Percentiles rank a stretch among this genome's conserved stretches.
Conservation (phyloP, 2,888 invertebrate species). For the Cryptocephalus moraei region DNA sequence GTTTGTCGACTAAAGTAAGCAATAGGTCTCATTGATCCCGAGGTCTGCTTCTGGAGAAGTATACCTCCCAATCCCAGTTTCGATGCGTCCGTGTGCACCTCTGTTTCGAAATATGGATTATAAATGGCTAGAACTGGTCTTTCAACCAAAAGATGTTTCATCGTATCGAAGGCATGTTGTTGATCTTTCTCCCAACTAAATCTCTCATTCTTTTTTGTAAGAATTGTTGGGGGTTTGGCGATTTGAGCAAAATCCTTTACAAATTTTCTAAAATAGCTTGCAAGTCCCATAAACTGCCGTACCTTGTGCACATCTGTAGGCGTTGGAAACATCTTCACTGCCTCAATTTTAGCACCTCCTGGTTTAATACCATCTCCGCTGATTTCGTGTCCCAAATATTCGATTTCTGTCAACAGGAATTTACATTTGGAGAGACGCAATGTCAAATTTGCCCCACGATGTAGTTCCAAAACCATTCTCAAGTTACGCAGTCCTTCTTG, state of each 20-base stretch:
- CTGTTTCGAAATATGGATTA: constrained; percentile 14
- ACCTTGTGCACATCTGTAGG: constrained; percentile 19
- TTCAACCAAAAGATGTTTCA: constrained; percentile 5
- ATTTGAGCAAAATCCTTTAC: constrained; percentile 16
- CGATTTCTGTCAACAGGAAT: constrained; percentile 5
- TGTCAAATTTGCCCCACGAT: constrained; percentile 15
- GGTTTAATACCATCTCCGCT: constrained; percentile 6
- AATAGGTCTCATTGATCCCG: constrained; percentile 16
- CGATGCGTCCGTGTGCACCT: constrained; percentile 21
- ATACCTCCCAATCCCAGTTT: constrained; percentile 18
- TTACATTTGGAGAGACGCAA: constrained; percentile 3
- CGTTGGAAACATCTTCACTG: constrained; percentile 20
- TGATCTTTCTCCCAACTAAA: constrained; percentile 8
- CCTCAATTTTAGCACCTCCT: constrained; percentile 13
- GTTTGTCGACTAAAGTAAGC: constrained; percentile 16
- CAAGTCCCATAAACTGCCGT: too few relatives aligned
- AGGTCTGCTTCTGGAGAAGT: constrained; percentile 17
- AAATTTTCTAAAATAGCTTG: too few relatives aligned
- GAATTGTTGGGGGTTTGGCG: constrained; percentile 15
- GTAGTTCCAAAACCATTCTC: constrained; percentile 3
- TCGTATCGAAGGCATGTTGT: constrained; percentile 4
- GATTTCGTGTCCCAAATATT: constrained; percentile 4
- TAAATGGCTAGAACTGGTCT: constrained; percentile 16
- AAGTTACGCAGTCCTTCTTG: constrained; percentile 5
- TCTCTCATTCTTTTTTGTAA: constrained; percentile 14